Conservation (phyloP, 2,797 vertebrate species). For the Micropoecilia bifurca region DNA sequence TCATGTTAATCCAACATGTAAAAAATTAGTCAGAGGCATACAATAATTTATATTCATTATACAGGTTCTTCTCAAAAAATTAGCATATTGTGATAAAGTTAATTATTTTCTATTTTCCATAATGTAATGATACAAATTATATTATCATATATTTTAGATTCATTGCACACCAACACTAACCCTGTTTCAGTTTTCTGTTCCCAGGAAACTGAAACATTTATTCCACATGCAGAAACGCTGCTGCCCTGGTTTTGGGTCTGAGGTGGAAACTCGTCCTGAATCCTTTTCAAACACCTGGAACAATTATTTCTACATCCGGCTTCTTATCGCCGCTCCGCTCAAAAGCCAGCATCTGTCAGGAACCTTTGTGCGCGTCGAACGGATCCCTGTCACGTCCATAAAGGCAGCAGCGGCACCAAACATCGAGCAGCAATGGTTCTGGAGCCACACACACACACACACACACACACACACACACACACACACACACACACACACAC, state of each 20-base stretch:
- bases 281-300: not conserved
- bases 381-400: not conserved
- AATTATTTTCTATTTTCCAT: no score
- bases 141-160: no score
- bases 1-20: not conserved
- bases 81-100: no score
- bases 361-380: not conserved
- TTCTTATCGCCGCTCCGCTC: not conserved
- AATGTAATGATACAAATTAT: no score
- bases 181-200: not conserved
- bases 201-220: not conserved
- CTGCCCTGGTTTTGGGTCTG: not conserved
- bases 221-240: not conserved
- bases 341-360: constrained; percentile 1
- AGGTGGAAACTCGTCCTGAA: not conserved
- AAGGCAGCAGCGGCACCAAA: not conserved
- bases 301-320: not conserved
- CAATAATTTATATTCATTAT: not conserved
- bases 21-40: not conserved
- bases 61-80: not conserved
- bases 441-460: not conserved
- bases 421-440: not conserved
- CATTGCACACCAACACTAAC: no score
- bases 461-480: no score
- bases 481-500: not conserved